These are phyloP conservation scores for Ailuropoda melanoleuca DNA, from an alignment of 2,113 vertebrate species.

Conservation along the genomic window DNA sequence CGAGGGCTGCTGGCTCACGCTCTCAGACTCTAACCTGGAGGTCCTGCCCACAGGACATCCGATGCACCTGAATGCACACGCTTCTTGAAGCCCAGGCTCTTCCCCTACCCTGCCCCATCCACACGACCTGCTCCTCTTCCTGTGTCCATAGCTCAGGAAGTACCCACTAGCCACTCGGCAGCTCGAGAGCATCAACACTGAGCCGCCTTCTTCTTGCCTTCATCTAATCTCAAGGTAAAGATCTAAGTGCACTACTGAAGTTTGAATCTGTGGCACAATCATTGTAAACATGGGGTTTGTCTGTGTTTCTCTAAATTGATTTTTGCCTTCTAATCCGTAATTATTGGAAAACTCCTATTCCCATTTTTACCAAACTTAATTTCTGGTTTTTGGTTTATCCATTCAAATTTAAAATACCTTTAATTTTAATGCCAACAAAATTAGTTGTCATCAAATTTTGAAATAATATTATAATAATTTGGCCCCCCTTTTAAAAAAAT, in stretches of 20 bases:
- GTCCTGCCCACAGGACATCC: not conserved
- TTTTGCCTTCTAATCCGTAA: slow-evolving; percentile 80
- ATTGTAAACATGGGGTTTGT: slow-evolving; percentile 77
- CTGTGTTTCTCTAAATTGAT: slow-evolving; percentile 80
- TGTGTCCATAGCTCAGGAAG: not conserved
- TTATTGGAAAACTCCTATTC: slow-evolving; percentile 76
- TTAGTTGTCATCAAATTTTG: slow-evolving; percentile 82
- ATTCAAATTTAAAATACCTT: slow-evolving; percentile 76
- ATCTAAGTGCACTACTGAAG: slow-evolving; percentile 85
- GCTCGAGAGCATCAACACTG: not conserved
- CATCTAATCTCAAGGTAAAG: slow-evolving; percentile 79
- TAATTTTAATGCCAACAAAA: slow-evolving; percentile 80
- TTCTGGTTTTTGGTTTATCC: slow-evolving; percentile 74
- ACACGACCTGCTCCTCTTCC: not conserved
- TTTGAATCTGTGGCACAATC: slow-evolving; percentile 80
- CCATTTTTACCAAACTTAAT: slow-evolving; percentile 73
- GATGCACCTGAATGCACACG: not conserved
- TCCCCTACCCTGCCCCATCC: not conserved
- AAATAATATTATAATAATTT: slow-evolving; percentile 87
- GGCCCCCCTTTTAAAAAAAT: slow-evolving; percentile 77
- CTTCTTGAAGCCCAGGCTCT: not conserved
- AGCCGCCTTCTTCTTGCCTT: not conserved
- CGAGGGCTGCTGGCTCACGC: not conserved
- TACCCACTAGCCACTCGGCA: not conserved
- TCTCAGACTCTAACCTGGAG: not conserved